phyloP scores from a whole-genome alignment of 2,797 vertebrate genomes.

The Lates japonicus region DNA sequence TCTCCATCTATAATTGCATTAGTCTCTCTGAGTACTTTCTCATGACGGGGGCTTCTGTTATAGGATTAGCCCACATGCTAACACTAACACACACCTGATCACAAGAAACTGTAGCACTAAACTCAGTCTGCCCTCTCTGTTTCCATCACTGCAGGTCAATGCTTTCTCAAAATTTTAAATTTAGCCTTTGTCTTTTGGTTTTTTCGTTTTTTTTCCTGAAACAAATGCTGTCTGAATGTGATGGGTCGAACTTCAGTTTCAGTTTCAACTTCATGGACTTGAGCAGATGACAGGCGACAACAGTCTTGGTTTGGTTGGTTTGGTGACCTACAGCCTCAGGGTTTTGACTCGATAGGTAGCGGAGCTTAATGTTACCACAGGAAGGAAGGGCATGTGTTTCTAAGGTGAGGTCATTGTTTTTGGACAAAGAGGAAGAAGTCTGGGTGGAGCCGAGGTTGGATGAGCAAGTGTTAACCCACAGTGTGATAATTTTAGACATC shows the following conservation, averaged over 20 bases:
- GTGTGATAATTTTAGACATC: neutral
- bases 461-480: neutral
- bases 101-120: neutral
- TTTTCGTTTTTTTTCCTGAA: no score
- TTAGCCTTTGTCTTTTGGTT: no score
- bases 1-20: conserved; percentile 48
- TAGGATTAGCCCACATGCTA: conserved; percentile 54
- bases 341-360: no score
- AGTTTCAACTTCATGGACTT: no score
- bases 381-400: neutral
- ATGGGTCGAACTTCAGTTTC: no score
- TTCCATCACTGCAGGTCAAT: neutral
- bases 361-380: no score
- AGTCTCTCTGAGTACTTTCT: conserved; percentile 59
- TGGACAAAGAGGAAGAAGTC: neutral
- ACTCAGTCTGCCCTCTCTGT: neutral
- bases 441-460: neutral
- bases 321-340: no score
- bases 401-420: neutral
- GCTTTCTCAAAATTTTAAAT: no score
- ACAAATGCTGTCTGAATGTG: no score
- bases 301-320: no score
- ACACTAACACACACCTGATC: conserved; percentile 15
- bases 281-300: no score
- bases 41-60: conserved; percentile 55